Conservation (phyloP, 92 coral and sea anemone species). For the Epizoanthus fatuus region DNA sequence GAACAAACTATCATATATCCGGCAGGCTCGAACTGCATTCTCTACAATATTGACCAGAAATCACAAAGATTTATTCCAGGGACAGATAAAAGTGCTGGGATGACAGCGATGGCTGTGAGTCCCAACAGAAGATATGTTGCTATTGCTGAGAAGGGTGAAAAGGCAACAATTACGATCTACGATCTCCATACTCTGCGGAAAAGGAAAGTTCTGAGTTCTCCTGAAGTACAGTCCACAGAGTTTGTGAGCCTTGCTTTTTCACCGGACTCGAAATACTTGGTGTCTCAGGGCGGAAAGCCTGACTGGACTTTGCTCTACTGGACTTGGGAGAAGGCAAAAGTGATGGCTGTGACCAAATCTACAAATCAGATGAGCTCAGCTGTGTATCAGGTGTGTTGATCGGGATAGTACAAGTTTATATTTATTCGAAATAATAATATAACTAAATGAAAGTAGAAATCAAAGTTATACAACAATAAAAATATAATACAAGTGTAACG, state of each 20-base stretch:
- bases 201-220: slow-evolving; percentile 91
- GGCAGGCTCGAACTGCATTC: slow-evolving; percentile 97
- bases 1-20: slow-evolving; percentile 99
- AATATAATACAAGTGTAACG: no score
- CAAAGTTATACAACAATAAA: no score
- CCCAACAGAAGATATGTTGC: slow-evolving; percentile 99
- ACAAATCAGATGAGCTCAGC: slow-evolving; percentile 93
- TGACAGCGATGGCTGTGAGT: slow-evolving; percentile 98
- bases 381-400: slow-evolving; percentile 92
- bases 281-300: slow-evolving; percentile 97
- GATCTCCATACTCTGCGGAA: slow-evolving; percentile 97
- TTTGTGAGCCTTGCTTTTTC: slow-evolving; percentile 99
- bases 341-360: slow-evolving; percentile 97
- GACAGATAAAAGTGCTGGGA: slow-evolving; percentile 95
- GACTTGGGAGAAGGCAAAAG: slow-evolving; percentile 99
- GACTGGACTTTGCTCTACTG: slow-evolving; percentile 99
- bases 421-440: neutral
- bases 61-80: slow-evolving; percentile 99
- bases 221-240: slow-evolving; percentile 92
- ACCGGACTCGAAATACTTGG: slow-evolving; percentile 98
- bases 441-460: neutral
- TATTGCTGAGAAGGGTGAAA: slow-evolving; percentile 96
- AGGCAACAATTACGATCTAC: slow-evolving; percentile 95
- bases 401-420: neutral
- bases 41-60: slow-evolving; percentile 98